Percentiles rank a stretch among this genome's conserved stretches.
Conservation (phyloP, 2,888 invertebrate genomes). For the Cecidostiba fungosa region DNA sequence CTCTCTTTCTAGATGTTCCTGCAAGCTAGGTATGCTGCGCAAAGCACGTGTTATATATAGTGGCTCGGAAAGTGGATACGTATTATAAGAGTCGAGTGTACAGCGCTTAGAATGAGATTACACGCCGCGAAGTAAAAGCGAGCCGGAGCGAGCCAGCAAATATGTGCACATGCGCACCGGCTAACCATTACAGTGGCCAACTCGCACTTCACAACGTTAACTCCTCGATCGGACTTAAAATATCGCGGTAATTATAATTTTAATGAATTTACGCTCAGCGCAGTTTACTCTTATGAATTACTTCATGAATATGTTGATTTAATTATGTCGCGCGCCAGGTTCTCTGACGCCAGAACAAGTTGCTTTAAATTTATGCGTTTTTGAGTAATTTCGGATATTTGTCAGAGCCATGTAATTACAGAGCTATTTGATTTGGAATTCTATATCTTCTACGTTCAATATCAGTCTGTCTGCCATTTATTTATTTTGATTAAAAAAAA, state of each 20-base stretch:
- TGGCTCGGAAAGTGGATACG: conserved; percentile 36
- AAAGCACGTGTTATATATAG: not conserved
- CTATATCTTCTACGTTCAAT: not conserved
- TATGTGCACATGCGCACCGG: not conserved
- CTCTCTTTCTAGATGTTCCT: not conserved
- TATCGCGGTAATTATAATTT: conserved; percentile 47
- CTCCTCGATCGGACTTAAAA: conserved; percentile 42
- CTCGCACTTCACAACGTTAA: conserved; percentile 22
- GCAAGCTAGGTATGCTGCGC: not conserved
- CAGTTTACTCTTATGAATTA: conserved; percentile 39
- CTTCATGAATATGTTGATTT: conserved; percentile 51
- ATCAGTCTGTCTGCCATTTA: no score
- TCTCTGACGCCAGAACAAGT: not conserved
- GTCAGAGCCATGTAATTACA: not conserved
- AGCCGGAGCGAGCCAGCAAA: not conserved
- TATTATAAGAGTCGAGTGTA: conserved; percentile 20
- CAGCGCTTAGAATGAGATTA: conserved; percentile 40
- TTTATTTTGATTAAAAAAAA: no score
- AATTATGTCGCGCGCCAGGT: conserved; percentile 27
- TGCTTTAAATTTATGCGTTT: not conserved
- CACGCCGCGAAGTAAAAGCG: conserved; percentile 29
- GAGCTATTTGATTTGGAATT: not conserved
- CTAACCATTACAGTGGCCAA: not conserved
- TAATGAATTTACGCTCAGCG: conserved; percentile 34
- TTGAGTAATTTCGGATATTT: conserved; percentile 19